Evolutionary conservation across 2,797 vertebrate genomes (phyloP), one percentile per base, ranked within the genome.

Genomic region (Danio aesculapii): DNA sequence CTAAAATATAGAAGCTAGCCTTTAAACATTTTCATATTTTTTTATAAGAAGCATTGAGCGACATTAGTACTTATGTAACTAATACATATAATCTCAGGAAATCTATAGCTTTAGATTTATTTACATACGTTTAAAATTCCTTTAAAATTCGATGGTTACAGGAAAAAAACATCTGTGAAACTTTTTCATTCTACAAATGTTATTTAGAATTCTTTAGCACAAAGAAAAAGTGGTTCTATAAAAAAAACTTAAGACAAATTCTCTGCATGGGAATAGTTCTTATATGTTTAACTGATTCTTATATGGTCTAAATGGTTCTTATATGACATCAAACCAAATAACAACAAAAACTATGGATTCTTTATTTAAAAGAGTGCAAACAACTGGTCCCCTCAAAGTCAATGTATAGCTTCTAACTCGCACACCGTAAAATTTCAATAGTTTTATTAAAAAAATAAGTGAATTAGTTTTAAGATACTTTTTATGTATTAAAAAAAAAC

Each of bases 391-490:
- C 30, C 30, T 14, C 21, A 61, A 39, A 39, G 58, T 14, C 12
- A 61, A 14, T 39, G 12, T 8, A 61, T 61, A 61, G 30, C 30
- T 30, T 30, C 30, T 30, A 30, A 61, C 39, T 39, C 6, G 12
- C 12, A 58, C 5, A 9, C 6, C 39, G 13, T 16, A 30, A 17
- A 30, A 30, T 30, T 30, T 30, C 3, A 1, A 30, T 30, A 30
- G 30, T 30, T 30, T 30, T 47, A 59, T 49, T 58, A 7, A 16
- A 57, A 14, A 50, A 62, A 30, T 17, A 44, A 44, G 44, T 4
- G 63, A 59, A 41, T 63, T 55, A 21, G 58, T 16, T 30, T 12
- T 63, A 61, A n/a, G 14, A 47, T 77, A n/a, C 50, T n/a, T n/a
- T n/a, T n/a, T n/a, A n/a, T n/a, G n/a, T n/a, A n/a, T n/a, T 30